Evolutionary conservation across 2,888 invertebrate species (phyloP).

Genomic region (Rhopalosiphum nymphaeae): DNA sequence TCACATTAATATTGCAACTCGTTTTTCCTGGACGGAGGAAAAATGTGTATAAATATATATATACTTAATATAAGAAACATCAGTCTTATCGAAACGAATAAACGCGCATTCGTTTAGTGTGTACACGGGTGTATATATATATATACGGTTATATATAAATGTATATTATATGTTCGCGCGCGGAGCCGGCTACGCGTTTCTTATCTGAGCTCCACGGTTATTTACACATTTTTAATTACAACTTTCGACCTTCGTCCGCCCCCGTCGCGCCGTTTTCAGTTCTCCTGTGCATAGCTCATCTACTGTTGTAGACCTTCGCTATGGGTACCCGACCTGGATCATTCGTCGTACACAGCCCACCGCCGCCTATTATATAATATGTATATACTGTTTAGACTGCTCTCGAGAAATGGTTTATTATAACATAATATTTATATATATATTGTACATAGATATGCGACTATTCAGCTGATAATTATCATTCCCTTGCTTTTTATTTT

Average conservation of each 20-base stretch:
- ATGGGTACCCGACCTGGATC: not conserved
- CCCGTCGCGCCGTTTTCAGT: not conserved
- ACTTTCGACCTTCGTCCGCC: constrained; percentile 58
- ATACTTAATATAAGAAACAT: constrained; percentile 38
- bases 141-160: not conserved
- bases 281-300: not conserved
- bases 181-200: constrained; percentile 31
- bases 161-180: not conserved
- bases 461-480: constrained; percentile 52
- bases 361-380: not conserved
- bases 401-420: constrained; percentile 20
- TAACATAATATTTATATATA: not conserved
- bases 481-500: constrained; percentile 45
- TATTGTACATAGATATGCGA: not conserved
- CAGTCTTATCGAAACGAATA: constrained; percentile 65
- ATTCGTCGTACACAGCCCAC: not conserved
- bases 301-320: not conserved
- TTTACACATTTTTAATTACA: constrained; percentile 65
- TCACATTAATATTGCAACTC: constrained; percentile 63
- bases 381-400: not conserved
- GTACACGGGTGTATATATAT: not conserved
- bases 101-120: constrained; percentile 53
- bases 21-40: constrained; percentile 44
- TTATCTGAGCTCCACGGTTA: constrained; percentile 62
- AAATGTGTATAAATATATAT: not conserved